phyloP scores from a whole-genome alignment of 2,888 invertebrate species.

The Cryptocephalus primarius region DNA sequence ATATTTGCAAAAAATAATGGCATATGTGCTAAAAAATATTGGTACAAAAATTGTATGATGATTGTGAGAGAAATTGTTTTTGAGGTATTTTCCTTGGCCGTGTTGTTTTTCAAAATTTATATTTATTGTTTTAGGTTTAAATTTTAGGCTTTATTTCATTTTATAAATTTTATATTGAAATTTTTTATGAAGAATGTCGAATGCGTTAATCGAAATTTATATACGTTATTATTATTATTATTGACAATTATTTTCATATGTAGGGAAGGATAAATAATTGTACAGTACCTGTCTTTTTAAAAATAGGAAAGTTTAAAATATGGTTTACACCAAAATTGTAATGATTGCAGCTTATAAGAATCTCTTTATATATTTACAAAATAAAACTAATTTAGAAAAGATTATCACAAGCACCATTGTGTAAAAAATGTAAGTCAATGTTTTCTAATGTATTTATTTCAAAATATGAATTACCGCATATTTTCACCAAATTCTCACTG shows the following conservation, averaged over 20 bases:
- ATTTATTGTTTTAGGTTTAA: conserved; percentile 14
- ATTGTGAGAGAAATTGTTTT: neutral
- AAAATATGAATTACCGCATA: neutral
- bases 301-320: conserved; percentile 5
- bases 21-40: neutral
- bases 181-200: conserved; percentile 12
- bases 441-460: conserved; percentile 10
- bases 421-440: conserved; percentile 5
- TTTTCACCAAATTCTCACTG: neutral
- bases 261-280: conserved; percentile 13
- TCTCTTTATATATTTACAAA: conserved; percentile 16
- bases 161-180: conserved; percentile 20
- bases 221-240: conserved; percentile 15
- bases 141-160: conserved; percentile 17
- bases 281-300: conserved; percentile 21
- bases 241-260: conserved; percentile 7
- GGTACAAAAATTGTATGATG: neutral
- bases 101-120: conserved; percentile 15
- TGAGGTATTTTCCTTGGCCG: conserved; percentile 2
- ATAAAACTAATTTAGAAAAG: conserved; percentile 9
- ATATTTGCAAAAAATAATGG: too few species aligned
- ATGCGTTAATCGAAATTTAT: conserved; percentile 12
- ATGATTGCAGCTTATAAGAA: conserved; percentile 10
- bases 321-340: conserved; percentile 15
- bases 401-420: conserved; percentile 8